phyloP scores from a whole-genome alignment of 2,797 vertebrate genomes.

The Anisognathus igniventris region DNA sequence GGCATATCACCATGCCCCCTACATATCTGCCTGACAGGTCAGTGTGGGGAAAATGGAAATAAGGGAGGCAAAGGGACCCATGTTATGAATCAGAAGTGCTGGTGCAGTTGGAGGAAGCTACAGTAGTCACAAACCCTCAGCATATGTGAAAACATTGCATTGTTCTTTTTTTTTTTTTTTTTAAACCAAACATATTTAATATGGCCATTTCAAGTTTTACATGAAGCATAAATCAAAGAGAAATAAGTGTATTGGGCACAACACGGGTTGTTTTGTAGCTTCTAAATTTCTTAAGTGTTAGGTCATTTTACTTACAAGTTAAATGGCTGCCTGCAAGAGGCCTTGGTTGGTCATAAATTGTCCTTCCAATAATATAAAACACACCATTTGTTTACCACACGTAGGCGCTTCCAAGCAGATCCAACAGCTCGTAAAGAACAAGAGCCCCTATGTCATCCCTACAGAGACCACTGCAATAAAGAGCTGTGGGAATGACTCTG shows the following conservation, averaged over 20 bases:
- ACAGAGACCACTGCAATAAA: slow-evolving; percentile 59
- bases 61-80: neutral
- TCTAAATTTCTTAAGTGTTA: slow-evolving; percentile 74
- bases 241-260: slow-evolving; percentile 20
- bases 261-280: slow-evolving; percentile 56
- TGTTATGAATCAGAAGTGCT: neutral
- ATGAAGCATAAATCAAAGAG: slow-evolving; percentile 38
- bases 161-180: slow-evolving; percentile 30
- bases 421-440: slow-evolving; percentile 70
- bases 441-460: slow-evolving; percentile 61
- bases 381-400: slow-evolving; percentile 72
- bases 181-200: slow-evolving; percentile 51
- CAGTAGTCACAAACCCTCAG: neutral
- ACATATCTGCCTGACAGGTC: neutral
- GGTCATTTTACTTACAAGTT: slow-evolving; percentile 75
- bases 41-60: neutral
- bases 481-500: slow-evolving; percentile 30
- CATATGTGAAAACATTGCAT: neutral
- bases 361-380: slow-evolving; percentile 69
- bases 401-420: slow-evolving; percentile 33
- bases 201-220: slow-evolving; percentile 47
- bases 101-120: neutral
- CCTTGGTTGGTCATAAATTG: slow-evolving; percentile 70
- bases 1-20: neutral
- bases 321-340: slow-evolving; percentile 72